These are phyloP conservation scores for Celastrina argiolus DNA, from an alignment of 2,888 invertebrate genomes.

Conservation along the genomic window DNA sequence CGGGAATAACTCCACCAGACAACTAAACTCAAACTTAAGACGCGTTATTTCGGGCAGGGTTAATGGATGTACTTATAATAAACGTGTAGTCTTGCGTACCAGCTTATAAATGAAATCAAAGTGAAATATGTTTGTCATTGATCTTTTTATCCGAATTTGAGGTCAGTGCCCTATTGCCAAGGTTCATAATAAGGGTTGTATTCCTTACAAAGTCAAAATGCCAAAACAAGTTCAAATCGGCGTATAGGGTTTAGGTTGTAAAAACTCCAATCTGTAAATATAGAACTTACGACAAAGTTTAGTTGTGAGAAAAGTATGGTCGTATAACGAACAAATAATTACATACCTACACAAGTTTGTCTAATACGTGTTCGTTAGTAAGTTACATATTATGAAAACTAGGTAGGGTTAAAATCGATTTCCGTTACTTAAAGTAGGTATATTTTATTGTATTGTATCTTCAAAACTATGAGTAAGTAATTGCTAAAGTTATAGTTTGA, in stretches of 20 bases:
- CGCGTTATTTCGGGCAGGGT: constrained; percentile 71
- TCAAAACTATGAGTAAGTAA: not conserved
- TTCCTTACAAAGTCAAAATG: constrained; percentile 24
- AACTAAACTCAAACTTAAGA: constrained; percentile 47
- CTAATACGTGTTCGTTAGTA: not conserved
- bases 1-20: constrained; percentile 66
- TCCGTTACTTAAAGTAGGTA: not conserved
- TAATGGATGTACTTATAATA: constrained; percentile 48
- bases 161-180: constrained; percentile 63
- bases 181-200: constrained; percentile 55
- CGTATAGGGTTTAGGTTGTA: not conserved
- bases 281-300: not conserved
- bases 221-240: not conserved
- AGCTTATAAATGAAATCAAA: constrained; percentile 1
- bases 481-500: not conserved
- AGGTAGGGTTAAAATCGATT: not conserved
- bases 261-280: not conserved
- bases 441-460: not conserved
- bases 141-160: constrained; percentile 29
- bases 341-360: not conserved
- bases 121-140: constrained; percentile 21
- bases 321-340: not conserved
- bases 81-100: not conserved
- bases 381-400: not conserved
- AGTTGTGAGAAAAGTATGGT: not conserved